These are phyloP conservation scores for Alligator sinensis DNA, from an alignment of 2,113 vertebrate species.

Conservation along the genomic window DNA sequence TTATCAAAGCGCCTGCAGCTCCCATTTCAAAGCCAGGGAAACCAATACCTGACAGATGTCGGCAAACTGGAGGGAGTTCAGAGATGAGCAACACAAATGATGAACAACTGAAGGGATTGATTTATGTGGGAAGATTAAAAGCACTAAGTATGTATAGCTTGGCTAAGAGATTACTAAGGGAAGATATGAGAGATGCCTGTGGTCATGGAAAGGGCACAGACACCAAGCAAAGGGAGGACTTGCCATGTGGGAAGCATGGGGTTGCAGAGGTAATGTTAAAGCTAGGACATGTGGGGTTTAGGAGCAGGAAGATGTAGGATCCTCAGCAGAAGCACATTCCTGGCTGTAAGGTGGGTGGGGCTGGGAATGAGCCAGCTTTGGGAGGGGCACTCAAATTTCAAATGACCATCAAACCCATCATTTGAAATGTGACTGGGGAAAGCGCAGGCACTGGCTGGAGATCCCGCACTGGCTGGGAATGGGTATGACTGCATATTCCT, in stretches of 20 bases:
- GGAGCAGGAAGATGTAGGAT: neutral
- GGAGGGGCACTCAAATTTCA: neutral
- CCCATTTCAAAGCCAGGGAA: neutral
- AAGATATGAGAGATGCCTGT: neutral
- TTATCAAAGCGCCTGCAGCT: neutral
- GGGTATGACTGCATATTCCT: neutral
- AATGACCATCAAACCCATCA: too few relatives aligned
- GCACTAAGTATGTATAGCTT: neutral
- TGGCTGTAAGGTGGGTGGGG: neutral
- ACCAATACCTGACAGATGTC: neutral
- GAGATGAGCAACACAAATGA: neutral
- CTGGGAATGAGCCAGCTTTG: neutral
- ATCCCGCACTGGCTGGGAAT: neutral
- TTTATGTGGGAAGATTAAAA: neutral
- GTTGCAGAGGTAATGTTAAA: neutral
- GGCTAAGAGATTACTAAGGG: neutral
- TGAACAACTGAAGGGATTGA: neutral
- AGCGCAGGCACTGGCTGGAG: neutral
- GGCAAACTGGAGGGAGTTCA: neutral
- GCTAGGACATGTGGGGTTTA: neutral
- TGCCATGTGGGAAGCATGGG: neutral
- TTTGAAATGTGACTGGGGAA: neutral
- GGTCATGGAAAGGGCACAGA: neutral
- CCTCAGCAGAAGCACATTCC: neutral
- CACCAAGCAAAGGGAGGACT: accelerated